Evolutionary conservation across 2,888 invertebrate genomes (phyloP), one percentile per base, ranked within the genome.

Genomic region (Craniophora ligustri): DNA sequence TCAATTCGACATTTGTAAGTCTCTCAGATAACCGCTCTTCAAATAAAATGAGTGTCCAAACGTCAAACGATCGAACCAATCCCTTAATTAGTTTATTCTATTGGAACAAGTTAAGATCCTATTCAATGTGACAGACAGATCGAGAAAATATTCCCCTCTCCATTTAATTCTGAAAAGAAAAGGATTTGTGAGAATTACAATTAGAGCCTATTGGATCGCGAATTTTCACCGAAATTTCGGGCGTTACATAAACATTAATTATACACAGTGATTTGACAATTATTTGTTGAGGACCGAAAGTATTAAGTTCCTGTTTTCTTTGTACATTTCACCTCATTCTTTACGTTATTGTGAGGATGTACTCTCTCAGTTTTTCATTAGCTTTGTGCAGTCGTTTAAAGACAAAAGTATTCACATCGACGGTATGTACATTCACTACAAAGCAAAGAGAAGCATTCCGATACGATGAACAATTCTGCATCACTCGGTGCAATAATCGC

Each of bases 101-200:
- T 38, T 23, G 6, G 19, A 44, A 51, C 39, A 47, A 66, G 38
- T 38, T 41, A 13, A 56, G 18, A 48, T 28, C 42, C 45, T 42
- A 47, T 57, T 48, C 16, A 5, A 15, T 23, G 45, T 13, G 34
- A 19, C 55, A 48, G 53, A 28, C 39, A 16, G 35, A 16, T 32
- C 41, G 30, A 38, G 44, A 45, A 46, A 48, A 56, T 14, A 58
- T 55, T 48, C 31, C 23, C 42, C 28, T 54, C 45, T 55, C n/a
- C 47, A 47, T 47, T 55, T 40, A 49, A 18, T 54, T 39, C 15
- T 7, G 32, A 49, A 58, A 40, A 64, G 32, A 49, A 58, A 40
- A 64, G 32, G 38, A 51, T 66, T 63, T 13, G n/a, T 28, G 15
- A 10, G 26, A 34, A 59, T 59, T 44, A 46, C 44, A 51, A 51